Percentiles rank a stretch among this genome's conserved stretches.
Evolutionary conservation across 2,113 vertebrate genomes (phyloP).

Genomic region (Phylloscopus whistleri): DNA sequence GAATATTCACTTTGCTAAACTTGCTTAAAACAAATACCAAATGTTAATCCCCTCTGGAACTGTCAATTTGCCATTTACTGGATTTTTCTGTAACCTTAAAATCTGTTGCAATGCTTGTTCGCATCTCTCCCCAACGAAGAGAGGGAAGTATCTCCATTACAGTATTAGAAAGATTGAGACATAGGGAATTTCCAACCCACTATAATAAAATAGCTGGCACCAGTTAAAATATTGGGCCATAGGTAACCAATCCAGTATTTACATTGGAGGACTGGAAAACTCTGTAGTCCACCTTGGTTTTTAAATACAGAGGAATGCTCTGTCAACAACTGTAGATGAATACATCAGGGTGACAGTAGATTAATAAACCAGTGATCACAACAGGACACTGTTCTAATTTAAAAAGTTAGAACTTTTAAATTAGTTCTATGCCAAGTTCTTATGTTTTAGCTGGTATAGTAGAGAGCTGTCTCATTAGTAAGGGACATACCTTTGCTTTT

Average conservation of each 20-base stretch:
- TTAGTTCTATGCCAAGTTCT: not conserved
- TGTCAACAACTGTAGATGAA: not conserved
- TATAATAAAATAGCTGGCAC: not conserved
- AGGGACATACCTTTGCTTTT: conserved; percentile 81
- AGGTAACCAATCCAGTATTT: not conserved
- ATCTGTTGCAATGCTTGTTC: not conserved
- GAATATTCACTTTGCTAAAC: not conserved
- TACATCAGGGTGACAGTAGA: not conserved
- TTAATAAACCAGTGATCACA: not conserved
- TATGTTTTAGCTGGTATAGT: not conserved
- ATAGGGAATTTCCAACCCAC: not conserved
- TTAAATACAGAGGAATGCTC: not conserved
- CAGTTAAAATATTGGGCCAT: not conserved
- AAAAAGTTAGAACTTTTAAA: not conserved
- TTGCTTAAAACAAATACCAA: not conserved
- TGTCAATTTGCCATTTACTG: not conserved
- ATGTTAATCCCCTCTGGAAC: not conserved
- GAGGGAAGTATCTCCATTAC: not conserved
- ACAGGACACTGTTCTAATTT: not conserved
- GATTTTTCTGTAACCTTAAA: not conserved
- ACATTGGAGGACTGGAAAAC: not conserved
- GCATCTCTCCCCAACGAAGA: not conserved
- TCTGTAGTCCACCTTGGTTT: not conserved
- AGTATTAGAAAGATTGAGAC: not conserved
- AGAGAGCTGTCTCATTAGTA: not conserved